These are phyloP conservation scores for Labia minor DNA, from an alignment of 2,888 invertebrate species.

Conservation along the genomic window DNA sequence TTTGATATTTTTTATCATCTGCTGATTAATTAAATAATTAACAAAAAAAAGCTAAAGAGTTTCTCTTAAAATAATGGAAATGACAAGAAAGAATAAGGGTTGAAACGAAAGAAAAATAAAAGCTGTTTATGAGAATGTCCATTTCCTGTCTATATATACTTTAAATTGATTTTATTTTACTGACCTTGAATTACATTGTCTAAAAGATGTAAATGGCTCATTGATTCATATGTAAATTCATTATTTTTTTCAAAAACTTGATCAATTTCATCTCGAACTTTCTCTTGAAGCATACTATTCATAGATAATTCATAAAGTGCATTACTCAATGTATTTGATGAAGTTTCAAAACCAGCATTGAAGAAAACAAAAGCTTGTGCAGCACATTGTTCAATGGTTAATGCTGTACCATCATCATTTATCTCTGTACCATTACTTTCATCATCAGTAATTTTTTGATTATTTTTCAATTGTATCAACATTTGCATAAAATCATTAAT, in stretches of 20 bases:
- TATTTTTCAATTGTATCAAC: conserved; percentile 19
- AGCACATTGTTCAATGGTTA: conserved; percentile 19
- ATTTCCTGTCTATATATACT: too few species aligned
- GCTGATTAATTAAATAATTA: too few species aligned
- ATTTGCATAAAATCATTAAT: conserved; percentile 22
- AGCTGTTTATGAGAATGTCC: too few species aligned
- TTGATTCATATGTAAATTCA: conserved; percentile 27
- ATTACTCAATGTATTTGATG: conserved; percentile 29
- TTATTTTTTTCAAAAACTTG: conserved; percentile 23
- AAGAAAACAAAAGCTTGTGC: conserved; percentile 29
- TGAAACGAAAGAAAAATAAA: too few species aligned
- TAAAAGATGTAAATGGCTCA: conserved; percentile 28
- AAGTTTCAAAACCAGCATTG: conserved; percentile 30
- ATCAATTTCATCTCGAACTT: conserved; percentile 28
- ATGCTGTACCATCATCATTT: neutral
- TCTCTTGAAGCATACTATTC: conserved; percentile 28
- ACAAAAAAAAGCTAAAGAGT: too few species aligned
- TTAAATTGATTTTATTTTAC: neutral
- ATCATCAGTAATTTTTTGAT: conserved; percentile 13
- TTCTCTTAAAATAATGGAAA: neutral
- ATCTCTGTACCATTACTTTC: conserved; percentile 5
- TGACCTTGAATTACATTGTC: conserved; percentile 27
- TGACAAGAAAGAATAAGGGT: neutral
- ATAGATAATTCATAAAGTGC: conserved; percentile 28
- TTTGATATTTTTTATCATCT: too few species aligned